Base-by-base conservation (phyloP, 2,888 invertebrate genomes). In the Melanotus villosus region DNA sequence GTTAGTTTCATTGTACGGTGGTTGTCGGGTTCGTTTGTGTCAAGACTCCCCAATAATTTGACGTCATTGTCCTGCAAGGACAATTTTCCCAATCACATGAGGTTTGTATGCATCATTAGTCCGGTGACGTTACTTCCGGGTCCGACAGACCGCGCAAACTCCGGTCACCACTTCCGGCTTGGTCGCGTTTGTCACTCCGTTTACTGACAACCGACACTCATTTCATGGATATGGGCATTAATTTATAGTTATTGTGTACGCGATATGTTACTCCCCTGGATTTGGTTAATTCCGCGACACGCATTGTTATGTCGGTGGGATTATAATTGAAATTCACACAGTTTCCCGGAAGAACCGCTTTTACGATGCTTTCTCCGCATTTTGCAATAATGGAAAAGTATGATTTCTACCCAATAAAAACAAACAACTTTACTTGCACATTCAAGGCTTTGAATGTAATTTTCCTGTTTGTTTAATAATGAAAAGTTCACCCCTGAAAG, bases 131-230 rank as follows among this genome's bases (percentile, higher is more conserved):
- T 75, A 80, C 78, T 75, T 80, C 80, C 79, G 79, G 75, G 72
- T 71, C 75, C 75, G 77, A 77, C 78, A 69, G 74, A 73, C 77
- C 79, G 78, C 77, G 77, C 80, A 81, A 81, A 81, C 79, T 80
- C 80, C 77, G 79, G 78, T 76, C 75, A 72, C 71, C 71, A 74
- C 77, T 80, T 81, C 82, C 81, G 80, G 77, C 77, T 75, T 74
- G 75, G 75, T 74, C 73, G 75, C 80, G 80, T 81, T 81, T 81
- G 81, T 82, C 81, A 81, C 75, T 78, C 74, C 71, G 19, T 59
- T 43, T 62, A 63, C 54, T 65, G 63, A 58, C 60, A 54, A 54
- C 60, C 65, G 68, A 60, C 60, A 57, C 62, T 63, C 64, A 65
- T 63, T 64, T 62, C 63, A 58, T 65, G 59, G 70, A 67, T 67